phyloP scores from a whole-genome alignment of 2,113 vertebrate species.

The Poeciliopsis occidentalis region DNA sequence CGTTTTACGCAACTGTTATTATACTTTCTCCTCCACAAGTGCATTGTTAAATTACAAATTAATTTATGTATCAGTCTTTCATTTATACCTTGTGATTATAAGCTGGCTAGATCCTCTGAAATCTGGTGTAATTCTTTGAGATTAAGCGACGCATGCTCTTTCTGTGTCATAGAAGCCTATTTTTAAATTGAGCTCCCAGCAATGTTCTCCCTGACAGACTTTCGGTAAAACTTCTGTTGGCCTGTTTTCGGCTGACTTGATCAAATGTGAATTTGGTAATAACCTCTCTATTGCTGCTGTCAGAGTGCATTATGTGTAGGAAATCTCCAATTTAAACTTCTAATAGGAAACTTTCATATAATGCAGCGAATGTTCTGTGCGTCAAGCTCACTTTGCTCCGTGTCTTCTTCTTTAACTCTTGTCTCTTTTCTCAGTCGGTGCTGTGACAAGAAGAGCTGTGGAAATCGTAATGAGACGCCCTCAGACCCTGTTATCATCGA shows the following conservation, averaged over 20 bases:
- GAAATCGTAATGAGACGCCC: conserved; percentile 96
- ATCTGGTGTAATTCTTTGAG: conserved; percentile 17
- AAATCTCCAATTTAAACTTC: conserved; percentile 26
- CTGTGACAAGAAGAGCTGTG: conserved; percentile 98
- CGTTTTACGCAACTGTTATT: background rate
- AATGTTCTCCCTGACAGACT: conserved; percentile 25
- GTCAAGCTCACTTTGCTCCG: conserved; percentile 35
- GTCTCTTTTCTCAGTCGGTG: conserved; percentile 84
- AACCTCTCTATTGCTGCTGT: conserved; percentile 17
- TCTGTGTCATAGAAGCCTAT: conserved; percentile 45
- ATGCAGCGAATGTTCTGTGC: conserved; percentile 29
- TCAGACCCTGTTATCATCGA: conserved; percentile 98
- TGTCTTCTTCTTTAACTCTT: conserved; percentile 37
- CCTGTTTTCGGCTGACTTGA: conserved; percentile 35
- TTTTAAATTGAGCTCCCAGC: conserved; percentile 47
- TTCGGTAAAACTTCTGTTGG: conserved; percentile 27
- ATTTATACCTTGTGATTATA: background rate
- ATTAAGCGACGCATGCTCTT: conserved; percentile 27
- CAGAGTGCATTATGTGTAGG: conserved; percentile 21
- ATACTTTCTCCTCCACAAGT: background rate
- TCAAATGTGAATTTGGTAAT: conserved; percentile 35
- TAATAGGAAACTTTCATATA: conserved; percentile 20
- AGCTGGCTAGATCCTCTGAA: conserved; percentile 14
- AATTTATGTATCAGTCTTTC: no score
- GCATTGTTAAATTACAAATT: background rate